phyloP scores from a whole-genome alignment of 2,113 vertebrate genomes.

The Suricata suricatta region DNA sequence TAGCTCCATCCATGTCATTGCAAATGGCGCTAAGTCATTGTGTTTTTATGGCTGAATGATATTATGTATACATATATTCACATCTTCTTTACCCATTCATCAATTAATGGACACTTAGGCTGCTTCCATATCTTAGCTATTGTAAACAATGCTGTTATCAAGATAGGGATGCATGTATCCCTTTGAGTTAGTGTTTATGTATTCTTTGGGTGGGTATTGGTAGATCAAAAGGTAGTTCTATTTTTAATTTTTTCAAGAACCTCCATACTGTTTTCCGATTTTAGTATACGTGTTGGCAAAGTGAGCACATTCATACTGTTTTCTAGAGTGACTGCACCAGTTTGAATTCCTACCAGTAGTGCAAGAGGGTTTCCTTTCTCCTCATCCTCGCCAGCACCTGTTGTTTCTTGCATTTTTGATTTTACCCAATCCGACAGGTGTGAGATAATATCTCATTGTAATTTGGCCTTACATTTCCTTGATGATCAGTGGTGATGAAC shows the following conservation, averaged over 20 bases:
- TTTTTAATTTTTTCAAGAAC: neutral
- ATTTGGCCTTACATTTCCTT: neutral
- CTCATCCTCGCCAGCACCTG: neutral
- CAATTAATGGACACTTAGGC: neutral
- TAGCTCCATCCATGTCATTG: neutral
- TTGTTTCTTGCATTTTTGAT: neutral
- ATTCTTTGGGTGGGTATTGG: neutral
- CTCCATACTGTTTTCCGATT: neutral
- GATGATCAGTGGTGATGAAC: neutral
- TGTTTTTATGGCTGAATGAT: neutral
- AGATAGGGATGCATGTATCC: neutral
- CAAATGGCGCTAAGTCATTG: neutral
- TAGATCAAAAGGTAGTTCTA: neutral
- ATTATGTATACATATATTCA: neutral
- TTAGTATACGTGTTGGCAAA: too few relatives aligned
- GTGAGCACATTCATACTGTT: neutral
- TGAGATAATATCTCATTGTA: neutral
- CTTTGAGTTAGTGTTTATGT: neutral
- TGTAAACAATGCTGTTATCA: neutral
- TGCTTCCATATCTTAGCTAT: neutral
- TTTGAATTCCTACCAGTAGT: neutral
- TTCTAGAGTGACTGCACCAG: neutral
- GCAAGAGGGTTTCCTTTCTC: neutral
- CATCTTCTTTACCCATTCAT: neutral
- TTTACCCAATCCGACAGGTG: neutral